These are phyloP conservation scores for Sphaerodactylus townsendi DNA, from an alignment of 2,113 vertebrate species.

Conservation along the genomic window DNA sequence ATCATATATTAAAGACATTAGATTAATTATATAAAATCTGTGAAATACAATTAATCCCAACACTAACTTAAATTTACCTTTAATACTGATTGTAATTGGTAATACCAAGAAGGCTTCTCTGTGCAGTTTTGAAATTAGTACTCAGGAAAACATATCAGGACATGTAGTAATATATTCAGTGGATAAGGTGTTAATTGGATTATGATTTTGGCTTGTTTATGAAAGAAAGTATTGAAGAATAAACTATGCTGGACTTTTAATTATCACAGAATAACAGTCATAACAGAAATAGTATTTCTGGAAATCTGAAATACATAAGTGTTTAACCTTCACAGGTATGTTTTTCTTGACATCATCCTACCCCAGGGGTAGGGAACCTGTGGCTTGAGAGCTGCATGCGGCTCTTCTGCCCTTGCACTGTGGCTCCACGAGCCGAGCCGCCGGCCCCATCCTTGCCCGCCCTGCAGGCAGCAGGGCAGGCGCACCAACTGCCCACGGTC, in stretches of 20 bases:
- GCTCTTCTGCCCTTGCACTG: no score
- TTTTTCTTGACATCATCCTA: slow-evolving; percentile 26
- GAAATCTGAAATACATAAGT: slow-evolving; percentile 35
- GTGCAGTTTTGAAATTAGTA: neutral
- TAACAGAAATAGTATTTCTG: slow-evolving; percentile 34
- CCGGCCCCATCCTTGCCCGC: no score
- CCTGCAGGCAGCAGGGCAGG: no score
- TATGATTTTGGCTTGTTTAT: slow-evolving; percentile 25
- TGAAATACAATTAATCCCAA: no score
- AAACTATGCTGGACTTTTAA: slow-evolving; percentile 27
- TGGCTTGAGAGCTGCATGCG: no score
- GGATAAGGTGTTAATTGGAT: slow-evolving; percentile 15
- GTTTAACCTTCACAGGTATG: neutral
- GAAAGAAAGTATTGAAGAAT: slow-evolving; percentile 42
- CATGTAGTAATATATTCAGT: slow-evolving; percentile 4
- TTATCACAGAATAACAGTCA: slow-evolving; percentile 54
- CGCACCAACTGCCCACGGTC: no score
- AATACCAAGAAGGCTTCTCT: neutral
- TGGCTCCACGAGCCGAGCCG: no score
- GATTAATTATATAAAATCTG: neutral
- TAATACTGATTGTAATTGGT: neutral
- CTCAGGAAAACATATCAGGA: neutral
- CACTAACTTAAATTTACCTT: no score
- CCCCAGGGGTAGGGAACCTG: no score
- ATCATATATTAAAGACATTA: neutral